phyloP scores from a whole-genome alignment of 2,113 vertebrate species.

The Oreochromis aureus region DNA sequence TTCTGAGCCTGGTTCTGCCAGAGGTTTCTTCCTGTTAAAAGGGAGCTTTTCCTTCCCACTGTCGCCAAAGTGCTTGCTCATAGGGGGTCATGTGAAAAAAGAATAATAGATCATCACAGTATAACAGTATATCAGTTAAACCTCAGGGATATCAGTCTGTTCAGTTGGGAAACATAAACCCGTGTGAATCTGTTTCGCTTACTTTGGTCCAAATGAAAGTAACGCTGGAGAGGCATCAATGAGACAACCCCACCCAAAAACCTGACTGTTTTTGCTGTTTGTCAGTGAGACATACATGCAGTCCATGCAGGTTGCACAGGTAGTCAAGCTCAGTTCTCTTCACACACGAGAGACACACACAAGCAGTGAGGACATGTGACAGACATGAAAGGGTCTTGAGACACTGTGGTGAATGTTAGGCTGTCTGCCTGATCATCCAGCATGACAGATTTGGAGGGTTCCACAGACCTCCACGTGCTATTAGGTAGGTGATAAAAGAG shows the following conservation, averaged over 20 bases:
- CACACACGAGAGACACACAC: background rate
- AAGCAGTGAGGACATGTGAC: background rate
- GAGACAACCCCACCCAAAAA: background rate
- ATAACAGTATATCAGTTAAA: background rate
- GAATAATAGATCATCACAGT: background rate
- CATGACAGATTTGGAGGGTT: background rate
- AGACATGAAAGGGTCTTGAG: background rate
- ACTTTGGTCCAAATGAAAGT: background rate
- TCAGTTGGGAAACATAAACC: background rate
- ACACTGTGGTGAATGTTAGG: background rate
- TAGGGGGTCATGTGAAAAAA: background rate
- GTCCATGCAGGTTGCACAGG: background rate
- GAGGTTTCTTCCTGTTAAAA: background rate
- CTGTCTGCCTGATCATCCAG: background rate
- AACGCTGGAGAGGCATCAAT: background rate
- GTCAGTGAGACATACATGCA: background rate
- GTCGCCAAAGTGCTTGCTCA: background rate
- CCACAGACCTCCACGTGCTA: background rate
- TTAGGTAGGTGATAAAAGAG: background rate
- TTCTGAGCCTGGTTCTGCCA: background rate
- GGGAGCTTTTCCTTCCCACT: background rate
- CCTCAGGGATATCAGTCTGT: background rate
- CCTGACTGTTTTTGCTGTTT: background rate
- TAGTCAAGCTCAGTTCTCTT: background rate
- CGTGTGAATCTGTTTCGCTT: background rate